These are phyloP conservation scores for Rhagium mordax DNA, from an alignment of 2,888 invertebrate species.

Conservation along the genomic window DNA sequence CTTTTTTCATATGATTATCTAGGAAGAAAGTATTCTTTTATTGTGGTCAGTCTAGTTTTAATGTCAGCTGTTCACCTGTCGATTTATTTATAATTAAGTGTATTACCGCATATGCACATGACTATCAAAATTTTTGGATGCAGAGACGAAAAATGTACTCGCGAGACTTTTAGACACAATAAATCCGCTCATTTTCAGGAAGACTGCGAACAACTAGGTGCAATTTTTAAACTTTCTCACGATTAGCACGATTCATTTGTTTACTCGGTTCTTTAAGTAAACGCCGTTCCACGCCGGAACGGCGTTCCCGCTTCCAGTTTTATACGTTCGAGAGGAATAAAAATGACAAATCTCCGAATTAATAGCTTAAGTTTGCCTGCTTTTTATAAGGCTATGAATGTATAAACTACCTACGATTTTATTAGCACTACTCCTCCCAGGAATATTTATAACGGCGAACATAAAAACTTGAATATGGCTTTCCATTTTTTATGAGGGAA, in stretches of 20 bases:
- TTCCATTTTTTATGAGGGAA: conserved; percentile 29
- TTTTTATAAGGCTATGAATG: conserved; percentile 44
- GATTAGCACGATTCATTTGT: conserved; percentile 26
- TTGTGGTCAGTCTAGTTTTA: too few relatives aligned
- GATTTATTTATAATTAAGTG: too few relatives aligned
- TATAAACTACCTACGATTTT: conserved; percentile 46
- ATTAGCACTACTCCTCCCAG: conserved; percentile 35
- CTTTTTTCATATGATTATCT: too few relatives aligned
- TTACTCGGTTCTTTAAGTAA: conserved; percentile 15
- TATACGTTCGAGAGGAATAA: conserved; percentile 43
- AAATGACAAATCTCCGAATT: conserved; percentile 50
- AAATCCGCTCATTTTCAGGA: background rate
- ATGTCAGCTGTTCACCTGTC: too few relatives aligned
- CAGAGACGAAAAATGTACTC: too few relatives aligned
- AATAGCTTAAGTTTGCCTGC: conserved; percentile 43
- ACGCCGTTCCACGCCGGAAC: background rate
- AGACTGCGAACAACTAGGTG: background rate
- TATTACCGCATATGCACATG: too few relatives aligned
- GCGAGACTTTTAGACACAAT: background rate
- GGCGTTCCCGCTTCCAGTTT: conserved; percentile 16
- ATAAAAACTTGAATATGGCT: conserved; percentile 30
- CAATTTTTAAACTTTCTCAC: background rate
- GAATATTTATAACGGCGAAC: conserved; percentile 33
- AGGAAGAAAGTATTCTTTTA: too few relatives aligned
- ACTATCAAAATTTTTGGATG: too few relatives aligned